Evolutionary conservation across 2,113 vertebrate species (phyloP).

Genomic region (Actinemys pallida): DNA sequence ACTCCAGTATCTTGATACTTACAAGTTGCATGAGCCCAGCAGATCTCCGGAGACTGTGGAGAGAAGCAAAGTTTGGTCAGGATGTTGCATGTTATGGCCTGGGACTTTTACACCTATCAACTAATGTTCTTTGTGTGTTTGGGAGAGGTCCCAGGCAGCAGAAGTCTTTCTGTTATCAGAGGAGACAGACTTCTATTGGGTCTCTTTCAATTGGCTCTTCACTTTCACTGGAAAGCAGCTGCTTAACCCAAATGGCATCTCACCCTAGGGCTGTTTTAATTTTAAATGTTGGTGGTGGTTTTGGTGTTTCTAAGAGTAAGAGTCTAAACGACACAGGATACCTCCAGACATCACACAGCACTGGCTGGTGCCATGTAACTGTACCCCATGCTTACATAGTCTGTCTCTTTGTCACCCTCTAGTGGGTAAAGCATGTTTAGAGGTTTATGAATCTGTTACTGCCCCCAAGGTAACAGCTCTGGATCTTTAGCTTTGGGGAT

Average conservation of each 20-base stretch:
- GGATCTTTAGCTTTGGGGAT: not conserved
- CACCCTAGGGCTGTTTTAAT: not conserved
- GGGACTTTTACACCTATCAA: not conserved
- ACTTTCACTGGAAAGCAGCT: not conserved
- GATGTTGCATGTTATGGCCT: not conserved
- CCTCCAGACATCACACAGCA: not conserved
- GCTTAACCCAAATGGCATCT: not conserved
- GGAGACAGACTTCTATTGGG: not conserved
- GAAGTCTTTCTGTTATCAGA: not conserved
- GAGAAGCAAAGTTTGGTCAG: conserved; percentile 34
- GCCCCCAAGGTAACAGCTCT: not conserved
- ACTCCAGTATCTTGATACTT: conserved; percentile 38
- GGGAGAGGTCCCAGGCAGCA: not conserved
- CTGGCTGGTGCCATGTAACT: not conserved
- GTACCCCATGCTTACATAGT: not conserved
- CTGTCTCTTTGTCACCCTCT: not conserved
- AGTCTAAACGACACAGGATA: not conserved
- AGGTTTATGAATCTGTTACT: not conserved
- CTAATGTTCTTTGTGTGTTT: not conserved
- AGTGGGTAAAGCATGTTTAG: not conserved
- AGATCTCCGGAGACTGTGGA: not conserved
- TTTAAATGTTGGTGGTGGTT: not conserved
- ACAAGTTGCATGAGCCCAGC: conserved; percentile 58
- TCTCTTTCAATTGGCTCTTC: not conserved
- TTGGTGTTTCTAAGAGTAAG: not conserved